phyloP scores from a whole-genome alignment of 2,113 vertebrate species.

The Gadus chalcogrammus region DNA sequence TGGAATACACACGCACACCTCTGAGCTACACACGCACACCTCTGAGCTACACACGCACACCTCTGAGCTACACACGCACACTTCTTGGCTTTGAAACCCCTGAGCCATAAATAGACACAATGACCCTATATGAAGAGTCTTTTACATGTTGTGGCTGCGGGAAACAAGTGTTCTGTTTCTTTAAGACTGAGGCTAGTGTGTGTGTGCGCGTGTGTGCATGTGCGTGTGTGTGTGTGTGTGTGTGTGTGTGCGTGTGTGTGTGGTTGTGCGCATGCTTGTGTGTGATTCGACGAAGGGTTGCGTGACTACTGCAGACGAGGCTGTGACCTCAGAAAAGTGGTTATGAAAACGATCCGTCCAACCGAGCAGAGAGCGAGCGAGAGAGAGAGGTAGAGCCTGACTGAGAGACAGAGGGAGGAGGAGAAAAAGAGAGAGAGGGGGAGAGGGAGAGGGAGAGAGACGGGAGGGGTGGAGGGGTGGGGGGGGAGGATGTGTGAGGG shows the following conservation, averaged over 20 bases:
- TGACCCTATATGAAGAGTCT: slow-evolving; percentile 46
- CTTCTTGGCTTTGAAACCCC: slow-evolving; percentile 28
- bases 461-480: too few relatives aligned
- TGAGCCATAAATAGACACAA: slow-evolving; percentile 65
- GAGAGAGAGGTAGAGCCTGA: slow-evolving; percentile 55
- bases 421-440: slow-evolving; percentile 59
- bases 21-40: neutral
- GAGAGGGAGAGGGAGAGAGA: slow-evolving; percentile 32
- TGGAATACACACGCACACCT: too few relatives aligned
- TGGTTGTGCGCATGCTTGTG: slow-evolving; percentile 25
- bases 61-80: slow-evolving; percentile 40
- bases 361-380: slow-evolving; percentile 62
- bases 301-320: slow-evolving; percentile 86
- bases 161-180: slow-evolving; percentile 58
- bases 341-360: slow-evolving; percentile 87
- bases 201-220: slow-evolving; percentile 29
- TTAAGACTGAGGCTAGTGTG: slow-evolving; percentile 60
- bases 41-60: neutral
- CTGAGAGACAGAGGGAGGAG: slow-evolving; percentile 51
- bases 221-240: slow-evolving; percentile 54
- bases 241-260: slow-evolving; percentile 30
- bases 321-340: slow-evolving; percentile 86
- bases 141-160: slow-evolving; percentile 55
- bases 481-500: slow-evolving; percentile 33
- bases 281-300: slow-evolving; percentile 77